Evolutionary conservation across 2,888 invertebrate genomes (phyloP).

Genomic region (Philaethria dido): DNA sequence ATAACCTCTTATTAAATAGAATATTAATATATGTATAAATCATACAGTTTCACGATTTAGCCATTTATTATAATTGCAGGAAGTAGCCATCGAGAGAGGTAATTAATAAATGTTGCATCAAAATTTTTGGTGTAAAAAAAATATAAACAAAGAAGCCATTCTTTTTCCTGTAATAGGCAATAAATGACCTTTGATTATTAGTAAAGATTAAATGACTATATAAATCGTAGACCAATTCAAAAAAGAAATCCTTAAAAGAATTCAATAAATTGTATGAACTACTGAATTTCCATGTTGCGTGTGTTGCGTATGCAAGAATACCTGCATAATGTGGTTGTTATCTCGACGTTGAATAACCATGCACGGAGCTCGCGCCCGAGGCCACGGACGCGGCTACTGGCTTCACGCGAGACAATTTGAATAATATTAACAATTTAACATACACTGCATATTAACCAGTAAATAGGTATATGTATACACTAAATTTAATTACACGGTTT

Average conservation of each 20-base stretch:
- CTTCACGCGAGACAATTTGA: constrained; percentile 62
- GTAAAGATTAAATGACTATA: neutral
- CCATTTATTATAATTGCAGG: neutral
- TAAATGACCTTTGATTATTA: neutral
- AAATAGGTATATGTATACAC: neutral
- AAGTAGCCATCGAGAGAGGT: neutral
- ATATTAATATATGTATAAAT: neutral
- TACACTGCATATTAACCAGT: constrained; percentile 4
- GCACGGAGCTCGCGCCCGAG: constrained; percentile 51
- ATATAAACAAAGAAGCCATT: neutral
- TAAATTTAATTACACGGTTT: constrained; percentile 1
- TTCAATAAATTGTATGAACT: constrained; percentile 25
- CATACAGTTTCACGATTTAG: neutral
- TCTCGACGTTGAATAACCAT: constrained; percentile 42
- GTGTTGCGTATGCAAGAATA: constrained; percentile 37
- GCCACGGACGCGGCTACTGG: constrained; percentile 69
- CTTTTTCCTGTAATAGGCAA: no score
- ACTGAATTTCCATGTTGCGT: constrained; percentile 26
- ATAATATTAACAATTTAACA: constrained; percentile 43
- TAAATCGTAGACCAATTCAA: neutral
- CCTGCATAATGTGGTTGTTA: constrained; percentile 34
- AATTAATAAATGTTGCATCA: neutral
- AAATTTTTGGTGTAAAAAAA: neutral
- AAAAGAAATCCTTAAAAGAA: neutral
- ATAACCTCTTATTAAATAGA: no score